Evolutionary conservation across 2,888 invertebrate species (phyloP).

Genomic region (Caradrina clavipalpis): DNA sequence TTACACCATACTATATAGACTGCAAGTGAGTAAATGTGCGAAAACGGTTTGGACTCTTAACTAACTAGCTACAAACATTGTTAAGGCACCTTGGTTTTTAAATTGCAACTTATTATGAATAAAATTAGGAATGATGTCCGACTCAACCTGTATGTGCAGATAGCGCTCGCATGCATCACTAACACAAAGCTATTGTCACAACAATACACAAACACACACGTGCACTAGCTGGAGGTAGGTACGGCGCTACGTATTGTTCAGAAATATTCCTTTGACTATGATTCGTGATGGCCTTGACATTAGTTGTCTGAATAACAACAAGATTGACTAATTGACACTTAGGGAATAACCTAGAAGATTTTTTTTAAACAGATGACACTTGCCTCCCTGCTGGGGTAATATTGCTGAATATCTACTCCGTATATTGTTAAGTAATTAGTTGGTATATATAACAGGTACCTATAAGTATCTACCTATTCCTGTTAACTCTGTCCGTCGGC

Average conservation of each 20-base stretch:
- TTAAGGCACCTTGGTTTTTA: no score
- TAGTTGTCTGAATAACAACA: neutral
- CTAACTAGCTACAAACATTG: no score
- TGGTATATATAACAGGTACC: no score
- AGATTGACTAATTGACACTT: neutral
- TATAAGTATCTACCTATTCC: no score
- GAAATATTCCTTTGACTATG: neutral
- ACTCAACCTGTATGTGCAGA: slow-evolving; percentile 12
- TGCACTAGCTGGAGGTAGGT: neutral
- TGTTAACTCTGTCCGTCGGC: no score
- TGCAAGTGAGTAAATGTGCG: no score
- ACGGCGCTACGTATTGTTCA: neutral
- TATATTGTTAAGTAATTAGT: no score
- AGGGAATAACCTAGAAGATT: neutral
- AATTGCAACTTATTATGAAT: neutral
- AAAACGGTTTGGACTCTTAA: no score
- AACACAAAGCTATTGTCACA: slow-evolving; percentile 8
- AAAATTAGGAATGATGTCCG: no score
- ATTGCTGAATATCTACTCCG: no score
- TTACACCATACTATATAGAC: no score
- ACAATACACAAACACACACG: neutral
- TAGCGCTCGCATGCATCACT: neutral
- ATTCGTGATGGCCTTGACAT: slow-evolving; percentile 23
- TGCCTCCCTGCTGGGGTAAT: no score
- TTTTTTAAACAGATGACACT: neutral